Conservation (phyloP, 2,113 vertebrate species). For the Channa argus region DNA sequence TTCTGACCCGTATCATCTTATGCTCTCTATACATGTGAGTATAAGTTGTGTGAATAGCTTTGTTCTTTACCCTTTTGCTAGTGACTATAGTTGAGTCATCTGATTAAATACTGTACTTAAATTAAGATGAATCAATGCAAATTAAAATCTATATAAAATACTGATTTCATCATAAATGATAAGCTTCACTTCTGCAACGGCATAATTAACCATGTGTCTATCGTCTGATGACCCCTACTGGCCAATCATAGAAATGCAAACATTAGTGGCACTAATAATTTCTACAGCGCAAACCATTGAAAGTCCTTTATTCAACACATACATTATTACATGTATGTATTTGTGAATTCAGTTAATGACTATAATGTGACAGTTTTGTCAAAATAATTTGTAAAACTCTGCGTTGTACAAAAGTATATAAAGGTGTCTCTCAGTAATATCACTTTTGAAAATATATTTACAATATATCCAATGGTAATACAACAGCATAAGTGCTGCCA, state of each 20-base stretch:
- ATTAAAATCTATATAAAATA: too few species aligned
- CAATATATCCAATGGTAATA: constrained; percentile 35
- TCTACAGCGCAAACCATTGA: constrained; percentile 10
- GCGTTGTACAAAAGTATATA: constrained; percentile 36
- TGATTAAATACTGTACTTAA: too few species aligned
- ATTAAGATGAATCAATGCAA: too few species aligned
- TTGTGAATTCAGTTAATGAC: constrained; percentile 43
- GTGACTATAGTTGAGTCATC: too few species aligned
- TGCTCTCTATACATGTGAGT: too few species aligned
- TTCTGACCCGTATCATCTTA: too few species aligned
- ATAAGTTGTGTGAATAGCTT: too few species aligned
- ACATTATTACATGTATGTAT: constrained; percentile 46
- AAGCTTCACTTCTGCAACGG: background rate
- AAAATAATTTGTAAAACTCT: background rate
- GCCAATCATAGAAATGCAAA: constrained; percentile 24
- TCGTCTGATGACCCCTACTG: constrained; percentile 71
- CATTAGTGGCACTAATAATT: background rate
- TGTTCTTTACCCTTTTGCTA: too few species aligned
- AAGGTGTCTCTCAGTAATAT: constrained; percentile 43
- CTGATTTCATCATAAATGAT: too few species aligned
- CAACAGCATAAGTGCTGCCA: constrained; percentile 24
- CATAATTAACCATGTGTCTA: constrained; percentile 18
- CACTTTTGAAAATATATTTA: constrained; percentile 55
- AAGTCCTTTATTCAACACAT: constrained; percentile 72
- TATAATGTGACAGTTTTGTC: constrained; percentile 9